Percentiles rank a stretch among this genome's conserved stretches.
Evolutionary conservation across 1,140 invertebrate species (phyloP).

Genomic region (Drosophila prosaltans): DNA sequence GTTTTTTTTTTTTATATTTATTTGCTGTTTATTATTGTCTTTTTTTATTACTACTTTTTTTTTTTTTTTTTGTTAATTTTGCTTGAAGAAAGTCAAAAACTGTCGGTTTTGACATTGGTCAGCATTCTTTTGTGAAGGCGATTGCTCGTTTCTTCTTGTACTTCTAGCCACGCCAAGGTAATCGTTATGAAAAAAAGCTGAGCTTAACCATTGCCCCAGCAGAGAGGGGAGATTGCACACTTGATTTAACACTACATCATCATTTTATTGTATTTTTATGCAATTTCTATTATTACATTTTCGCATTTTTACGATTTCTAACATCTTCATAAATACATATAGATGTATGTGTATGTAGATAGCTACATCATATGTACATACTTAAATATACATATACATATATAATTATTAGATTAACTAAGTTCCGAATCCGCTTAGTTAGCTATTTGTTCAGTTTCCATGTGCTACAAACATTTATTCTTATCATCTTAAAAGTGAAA

Average conservation of each 20-base stretch:
- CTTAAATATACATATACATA: background rate
- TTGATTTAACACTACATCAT: no score
- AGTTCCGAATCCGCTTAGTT: slow-evolving; percentile 38
- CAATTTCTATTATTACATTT: background rate
- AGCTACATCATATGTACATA: background rate
- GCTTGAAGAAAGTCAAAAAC: slow-evolving; percentile 44
- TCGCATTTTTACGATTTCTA: background rate
- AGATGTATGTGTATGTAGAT: background rate
- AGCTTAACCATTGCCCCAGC: slow-evolving; percentile 10
- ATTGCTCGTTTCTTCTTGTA: slow-evolving; percentile 43
- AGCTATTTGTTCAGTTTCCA: slow-evolving; percentile 43
- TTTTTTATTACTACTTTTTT: slow-evolving; percentile 40
- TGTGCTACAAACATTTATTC: slow-evolving; percentile 26
- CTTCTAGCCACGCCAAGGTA: slow-evolving; percentile 62
- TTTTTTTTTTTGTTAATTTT: slow-evolving; percentile 45
- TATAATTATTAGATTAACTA: slow-evolving; percentile 34
- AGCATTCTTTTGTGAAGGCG: slow-evolving; percentile 75
- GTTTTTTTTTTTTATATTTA: slow-evolving; percentile 45
- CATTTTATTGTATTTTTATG: no score
- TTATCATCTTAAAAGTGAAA: slow-evolving; percentile 44
- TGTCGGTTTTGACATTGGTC: slow-evolving; percentile 50
- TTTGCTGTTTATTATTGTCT: slow-evolving; percentile 20
- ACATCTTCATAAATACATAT: background rate
- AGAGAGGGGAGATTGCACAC: no score
- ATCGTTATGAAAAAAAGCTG: slow-evolving; percentile 31